Evolutionary conservation across 2,888 invertebrate genomes (phyloP).

Genomic region (Bibio marci): DNA sequence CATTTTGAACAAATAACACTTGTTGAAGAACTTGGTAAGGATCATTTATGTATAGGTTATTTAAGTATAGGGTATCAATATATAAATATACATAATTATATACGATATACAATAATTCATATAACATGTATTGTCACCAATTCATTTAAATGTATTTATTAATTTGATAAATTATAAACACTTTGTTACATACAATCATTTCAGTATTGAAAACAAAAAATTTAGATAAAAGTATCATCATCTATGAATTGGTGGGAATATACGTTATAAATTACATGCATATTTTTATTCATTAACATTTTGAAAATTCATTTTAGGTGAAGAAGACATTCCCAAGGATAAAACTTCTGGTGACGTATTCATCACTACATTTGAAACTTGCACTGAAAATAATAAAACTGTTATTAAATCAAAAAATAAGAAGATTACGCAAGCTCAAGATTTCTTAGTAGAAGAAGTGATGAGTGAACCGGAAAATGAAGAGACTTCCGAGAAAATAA

Average conservation of each 20-base stretch:
- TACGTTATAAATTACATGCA: no score
- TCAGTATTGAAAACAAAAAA: no score
- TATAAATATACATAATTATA: background rate
- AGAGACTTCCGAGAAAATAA: slow-evolving; percentile 9
- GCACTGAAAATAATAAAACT: slow-evolving; percentile 8
- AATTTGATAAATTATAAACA: no score
- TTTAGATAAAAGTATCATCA: no score
- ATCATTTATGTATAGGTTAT: background rate
- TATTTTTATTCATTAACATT: no score
- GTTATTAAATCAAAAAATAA: slow-evolving; percentile 12
- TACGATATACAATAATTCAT: no score
- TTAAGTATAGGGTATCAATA: background rate
- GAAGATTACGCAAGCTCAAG: slow-evolving; percentile 10
- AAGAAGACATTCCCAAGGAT: slow-evolving; percentile 12
- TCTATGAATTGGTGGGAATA: no score
- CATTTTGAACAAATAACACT: slow-evolving; percentile 2
- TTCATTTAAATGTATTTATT: no score
- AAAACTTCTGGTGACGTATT: background rate
- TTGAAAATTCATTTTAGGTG: slow-evolving; percentile 6
- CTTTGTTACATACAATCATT: no score
- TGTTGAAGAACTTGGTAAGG: background rate
- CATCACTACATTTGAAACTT: slow-evolving; percentile 4
- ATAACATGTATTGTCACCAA: no score
- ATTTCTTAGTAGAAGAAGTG: slow-evolving; percentile 12
- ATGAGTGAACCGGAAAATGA: slow-evolving; percentile 8